Evolutionary conservation across 2,113 vertebrate species (phyloP).

Genomic region (Petromus typicus): DNA sequence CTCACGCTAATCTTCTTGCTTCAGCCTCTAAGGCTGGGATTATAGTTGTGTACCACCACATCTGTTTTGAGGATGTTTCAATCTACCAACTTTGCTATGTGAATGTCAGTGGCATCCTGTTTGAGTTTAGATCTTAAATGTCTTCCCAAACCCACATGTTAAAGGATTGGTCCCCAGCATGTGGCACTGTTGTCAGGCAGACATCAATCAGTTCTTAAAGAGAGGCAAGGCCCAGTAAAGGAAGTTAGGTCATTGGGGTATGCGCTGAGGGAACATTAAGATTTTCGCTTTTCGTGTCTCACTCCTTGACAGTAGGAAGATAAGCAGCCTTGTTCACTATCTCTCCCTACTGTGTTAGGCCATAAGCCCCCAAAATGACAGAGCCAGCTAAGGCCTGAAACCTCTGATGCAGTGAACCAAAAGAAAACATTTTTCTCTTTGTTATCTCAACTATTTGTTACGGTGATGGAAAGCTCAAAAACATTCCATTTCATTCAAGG

Average conservation of each 20-base stretch:
- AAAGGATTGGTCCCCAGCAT: neutral
- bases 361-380: neutral
- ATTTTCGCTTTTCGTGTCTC: neutral
- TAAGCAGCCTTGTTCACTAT: neutral
- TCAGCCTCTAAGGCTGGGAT: neutral
- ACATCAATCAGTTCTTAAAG: too few relatives aligned
- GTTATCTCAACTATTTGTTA: neutral
- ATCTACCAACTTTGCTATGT: neutral
- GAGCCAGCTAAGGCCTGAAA: neutral
- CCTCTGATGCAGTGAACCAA: neutral
- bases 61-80: neutral
- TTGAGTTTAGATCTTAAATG: neutral
- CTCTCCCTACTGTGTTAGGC: neutral
- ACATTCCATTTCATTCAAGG: neutral
- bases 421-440: neutral
- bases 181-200: neutral
- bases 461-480: neutral
- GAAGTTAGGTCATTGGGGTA: neutral
- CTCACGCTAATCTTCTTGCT: neutral
- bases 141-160: neutral
- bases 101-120: neutral
- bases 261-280: neutral
- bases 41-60: neutral
- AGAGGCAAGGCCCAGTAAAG: neutral
- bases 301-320: neutral